Conservation (phyloP, 1,140 invertebrate species). For the Pentalonia nigronervosa region DNA sequence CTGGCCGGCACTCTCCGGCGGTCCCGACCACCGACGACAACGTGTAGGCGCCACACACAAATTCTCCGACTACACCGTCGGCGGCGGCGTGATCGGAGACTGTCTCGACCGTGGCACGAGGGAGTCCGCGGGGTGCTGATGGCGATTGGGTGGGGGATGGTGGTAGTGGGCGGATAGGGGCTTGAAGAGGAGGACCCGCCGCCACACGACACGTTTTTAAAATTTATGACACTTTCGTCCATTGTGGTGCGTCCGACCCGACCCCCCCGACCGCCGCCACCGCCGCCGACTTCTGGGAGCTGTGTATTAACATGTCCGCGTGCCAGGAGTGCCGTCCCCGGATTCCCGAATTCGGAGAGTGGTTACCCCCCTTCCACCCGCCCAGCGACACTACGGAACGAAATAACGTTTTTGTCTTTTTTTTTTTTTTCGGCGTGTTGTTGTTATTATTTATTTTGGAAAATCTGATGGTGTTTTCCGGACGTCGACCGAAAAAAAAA, state of each 20-base stretch:
- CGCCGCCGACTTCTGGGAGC: background rate
- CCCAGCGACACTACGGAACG: background rate
- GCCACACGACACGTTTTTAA: slow-evolving; percentile 34
- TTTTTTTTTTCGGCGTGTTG: background rate
- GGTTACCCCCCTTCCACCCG: background rate
- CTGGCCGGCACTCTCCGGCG: background rate
- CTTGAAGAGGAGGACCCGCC: background rate
- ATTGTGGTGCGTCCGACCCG: background rate
- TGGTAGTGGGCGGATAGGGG: background rate
- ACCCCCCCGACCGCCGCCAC: background rate
- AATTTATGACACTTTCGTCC: slow-evolving; percentile 35
- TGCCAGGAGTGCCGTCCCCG: slow-evolving; percentile 12
- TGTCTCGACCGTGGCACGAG: background rate
- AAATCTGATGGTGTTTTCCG: background rate
- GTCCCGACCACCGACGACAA: slow-evolving; percentile 13
- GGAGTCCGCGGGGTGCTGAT: background rate
- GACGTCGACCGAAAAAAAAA: background rate
- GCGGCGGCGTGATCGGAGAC: background rate
- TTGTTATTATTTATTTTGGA: background rate
- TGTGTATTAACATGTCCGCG: slow-evolving; percentile 12
- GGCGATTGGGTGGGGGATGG: background rate
- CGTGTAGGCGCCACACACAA: slow-evolving; percentile 37
- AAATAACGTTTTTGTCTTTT: background rate
- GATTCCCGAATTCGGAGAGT: background rate
- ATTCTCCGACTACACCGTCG: background rate